phyloP scores from a whole-genome alignment of 2,888 invertebrate species.

The Eupithecia inturbata region DNA sequence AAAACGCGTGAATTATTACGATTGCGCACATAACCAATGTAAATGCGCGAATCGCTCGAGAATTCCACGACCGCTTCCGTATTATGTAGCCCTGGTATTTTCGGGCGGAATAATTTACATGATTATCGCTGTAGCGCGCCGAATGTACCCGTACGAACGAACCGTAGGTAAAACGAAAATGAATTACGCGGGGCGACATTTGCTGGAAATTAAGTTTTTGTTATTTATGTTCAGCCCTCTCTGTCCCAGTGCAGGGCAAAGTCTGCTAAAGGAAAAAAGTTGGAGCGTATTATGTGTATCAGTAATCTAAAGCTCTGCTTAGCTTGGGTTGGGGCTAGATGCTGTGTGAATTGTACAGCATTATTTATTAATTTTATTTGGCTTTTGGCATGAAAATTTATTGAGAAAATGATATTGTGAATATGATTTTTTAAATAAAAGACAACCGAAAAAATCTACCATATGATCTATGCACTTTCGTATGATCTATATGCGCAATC shows the following conservation, averaged over 20 bases:
- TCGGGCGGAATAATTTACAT: constrained; percentile 51
- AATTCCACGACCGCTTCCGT: constrained; percentile 38
- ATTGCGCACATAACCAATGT: constrained; percentile 26
- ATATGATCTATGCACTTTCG: too few relatives aligned
- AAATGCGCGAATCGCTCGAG: constrained; percentile 21
- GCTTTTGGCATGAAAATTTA: neutral
- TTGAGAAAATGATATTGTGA: too few relatives aligned
- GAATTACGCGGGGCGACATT: neutral
- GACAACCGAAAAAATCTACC: neutral
- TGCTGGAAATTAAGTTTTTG: neutral
- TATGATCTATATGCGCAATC: too few relatives aligned
- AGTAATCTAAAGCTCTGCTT: too few relatives aligned
- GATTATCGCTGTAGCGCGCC: constrained; percentile 44
- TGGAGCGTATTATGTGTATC: too few relatives aligned
- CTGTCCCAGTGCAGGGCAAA: neutral
- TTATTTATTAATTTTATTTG: too few relatives aligned
- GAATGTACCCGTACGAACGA: constrained; percentile 29
- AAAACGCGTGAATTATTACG: constrained; percentile 44
- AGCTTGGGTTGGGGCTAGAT: too few relatives aligned
- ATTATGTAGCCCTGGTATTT: constrained; percentile 44
- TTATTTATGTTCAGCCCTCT: neutral
- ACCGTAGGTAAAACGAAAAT: constrained; percentile 13
- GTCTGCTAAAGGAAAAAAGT: neutral
- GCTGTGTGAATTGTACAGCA: too few relatives aligned
- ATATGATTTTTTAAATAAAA: neutral